Evolutionary conservation across 2,888 invertebrate species (phyloP).

Genomic region (Melitaea athalia): DNA sequence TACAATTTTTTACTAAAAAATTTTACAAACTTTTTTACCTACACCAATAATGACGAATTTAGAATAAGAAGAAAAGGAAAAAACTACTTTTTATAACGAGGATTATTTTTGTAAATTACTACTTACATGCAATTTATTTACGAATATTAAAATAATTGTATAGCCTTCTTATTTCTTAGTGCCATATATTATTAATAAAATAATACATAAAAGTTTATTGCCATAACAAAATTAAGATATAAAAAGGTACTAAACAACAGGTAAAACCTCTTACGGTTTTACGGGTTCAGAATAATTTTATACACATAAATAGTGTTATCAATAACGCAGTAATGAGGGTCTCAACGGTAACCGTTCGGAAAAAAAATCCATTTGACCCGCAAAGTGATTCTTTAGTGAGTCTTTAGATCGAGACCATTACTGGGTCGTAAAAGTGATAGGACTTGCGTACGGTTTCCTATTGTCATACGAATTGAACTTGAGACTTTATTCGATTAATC

Average conservation of each 20-base stretch:
- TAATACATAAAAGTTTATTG: background rate
- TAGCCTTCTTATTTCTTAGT: too few species aligned
- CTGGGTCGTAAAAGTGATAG: background rate
- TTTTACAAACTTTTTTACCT: too few species aligned
- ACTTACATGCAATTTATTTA: too few species aligned
- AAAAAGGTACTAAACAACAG: background rate
- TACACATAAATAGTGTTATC: background rate
- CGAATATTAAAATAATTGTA: too few species aligned
- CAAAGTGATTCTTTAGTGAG: conserved; percentile 12
- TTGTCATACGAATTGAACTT: background rate
- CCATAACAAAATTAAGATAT: background rate
- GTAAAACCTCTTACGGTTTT: background rate
- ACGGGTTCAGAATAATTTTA: background rate
- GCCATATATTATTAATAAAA: background rate
- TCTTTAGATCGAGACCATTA: conserved; percentile 3
- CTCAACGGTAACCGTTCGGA: conserved; percentile 10
- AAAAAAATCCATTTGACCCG: conserved; percentile 16
- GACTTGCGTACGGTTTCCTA: background rate
- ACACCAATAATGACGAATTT: too few species aligned
- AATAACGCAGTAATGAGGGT: conserved; percentile 1
- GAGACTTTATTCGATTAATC: too few species aligned
- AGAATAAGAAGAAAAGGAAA: too few species aligned
- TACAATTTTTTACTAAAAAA: too few species aligned
- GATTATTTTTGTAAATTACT: background rate
- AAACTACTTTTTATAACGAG: too few species aligned